Evolutionary conservation across 2,888 invertebrate genomes (phyloP).

Genomic region (Calameuta idolon): DNA sequence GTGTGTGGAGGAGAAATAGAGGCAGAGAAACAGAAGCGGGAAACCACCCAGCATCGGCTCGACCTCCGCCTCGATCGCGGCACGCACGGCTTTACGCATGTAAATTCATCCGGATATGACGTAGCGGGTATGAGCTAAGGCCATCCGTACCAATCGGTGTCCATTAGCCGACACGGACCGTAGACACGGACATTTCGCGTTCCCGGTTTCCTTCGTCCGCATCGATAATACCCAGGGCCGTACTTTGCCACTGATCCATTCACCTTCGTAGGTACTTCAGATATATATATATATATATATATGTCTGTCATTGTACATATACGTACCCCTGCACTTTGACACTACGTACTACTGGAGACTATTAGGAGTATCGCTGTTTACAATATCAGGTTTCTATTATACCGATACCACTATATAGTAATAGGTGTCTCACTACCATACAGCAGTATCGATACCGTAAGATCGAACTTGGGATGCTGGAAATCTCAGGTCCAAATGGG

Average conservation of each 20-base stretch:
- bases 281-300: neutral
- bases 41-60: neutral
- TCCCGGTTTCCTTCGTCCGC: constrained; percentile 37
- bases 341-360: no score
- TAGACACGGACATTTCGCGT: constrained; percentile 34
- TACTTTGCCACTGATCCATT: neutral
- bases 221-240: neutral
- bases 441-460: neutral
- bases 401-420: neutral
- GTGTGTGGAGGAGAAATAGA: neutral
- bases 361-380: no score
- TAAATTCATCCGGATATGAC: constrained; percentile 66
- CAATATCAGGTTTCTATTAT: neutral
- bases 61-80: neutral
- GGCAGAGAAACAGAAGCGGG: neutral
- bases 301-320: no score
- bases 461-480: neutral
- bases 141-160: constrained; percentile 60
- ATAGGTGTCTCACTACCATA: no score
- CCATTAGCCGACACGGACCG: constrained; percentile 48
- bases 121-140: constrained; percentile 51
- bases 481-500: neutral
- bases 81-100: constrained; percentile 50
- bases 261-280: neutral
- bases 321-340: no score